Base-by-base conservation (phyloP, 2,888 invertebrate genomes). In the Epicampocera succincta region DNA sequence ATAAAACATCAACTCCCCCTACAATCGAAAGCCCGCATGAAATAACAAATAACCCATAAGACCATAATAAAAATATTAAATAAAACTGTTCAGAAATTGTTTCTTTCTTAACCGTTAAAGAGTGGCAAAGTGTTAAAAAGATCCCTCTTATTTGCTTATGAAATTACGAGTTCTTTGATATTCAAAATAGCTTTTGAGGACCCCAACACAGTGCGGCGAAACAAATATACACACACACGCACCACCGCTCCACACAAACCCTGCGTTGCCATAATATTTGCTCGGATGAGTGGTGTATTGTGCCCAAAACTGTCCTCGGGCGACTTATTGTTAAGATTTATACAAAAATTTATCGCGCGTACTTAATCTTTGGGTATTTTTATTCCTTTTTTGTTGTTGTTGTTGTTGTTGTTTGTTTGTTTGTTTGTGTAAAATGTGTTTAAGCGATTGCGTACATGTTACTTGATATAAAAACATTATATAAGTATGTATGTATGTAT, bases 281-380 rank as follows among this genome's bases (percentile, higher is more conserved):
- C 66, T 74, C 46, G 60, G 63, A 48, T 82, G 82, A 76, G 80
- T 80, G 76, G 63, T 78, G 73, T 78, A 80, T 82, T 82, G 82
- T 82, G 74, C 65, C 80, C 81, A 74, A 84, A 85, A 78, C 85
- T 85, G 86, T 87, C 88, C 87, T 86, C 87, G 81, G 88, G 88
- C 88, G 87, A 87, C 87, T 88, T 87, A 87, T 88, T 88, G 87
- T 88, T 87, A 85, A 87, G 87, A 87, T 87, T 87, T 87, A 87
- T 87, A 85, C 80, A 86, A 85, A 82, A 87, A 87, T 86, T 88
- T 88, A 88, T 88, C 88, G 86, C 85, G 85, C 86, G 86, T 87
- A 87, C 86, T 87, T 87, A 87, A 87, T 87, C 87, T 87, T 87
- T 79, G 69, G 56, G 79, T 80, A 84, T 69, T 79, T 79, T 81